Evolutionary conservation across 2,113 vertebrate genomes (phyloP).

Genomic region (Danionella cerebrum): DNA sequence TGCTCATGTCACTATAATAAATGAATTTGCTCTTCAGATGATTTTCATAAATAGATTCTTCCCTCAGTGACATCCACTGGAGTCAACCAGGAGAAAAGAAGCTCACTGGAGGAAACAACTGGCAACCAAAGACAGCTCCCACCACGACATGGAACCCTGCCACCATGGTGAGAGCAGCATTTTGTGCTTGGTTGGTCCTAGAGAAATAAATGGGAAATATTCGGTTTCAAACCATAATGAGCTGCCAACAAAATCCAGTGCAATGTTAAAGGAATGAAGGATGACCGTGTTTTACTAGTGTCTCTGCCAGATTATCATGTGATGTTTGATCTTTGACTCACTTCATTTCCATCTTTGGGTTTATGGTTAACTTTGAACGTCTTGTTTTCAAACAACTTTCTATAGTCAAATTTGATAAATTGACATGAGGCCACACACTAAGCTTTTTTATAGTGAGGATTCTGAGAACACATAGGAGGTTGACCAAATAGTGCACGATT

Average conservation of each 20-base stretch:
- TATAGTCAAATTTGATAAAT: no score
- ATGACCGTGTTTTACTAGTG: background rate
- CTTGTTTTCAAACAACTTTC: no score
- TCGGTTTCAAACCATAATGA: background rate
- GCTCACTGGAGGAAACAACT: conserved; percentile 89
- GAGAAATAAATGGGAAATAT: no score
- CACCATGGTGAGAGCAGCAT: conserved; percentile 72
- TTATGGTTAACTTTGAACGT: background rate
- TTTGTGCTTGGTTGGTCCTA: background rate
- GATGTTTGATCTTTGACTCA: background rate
- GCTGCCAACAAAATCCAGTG: no score
- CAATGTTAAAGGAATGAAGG: background rate
- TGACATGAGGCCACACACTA: no score
- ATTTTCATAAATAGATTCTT: background rate
- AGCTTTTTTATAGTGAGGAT: no score
- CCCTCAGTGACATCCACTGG: conserved; percentile 87
- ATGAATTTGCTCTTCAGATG: no score
- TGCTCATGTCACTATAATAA: background rate
- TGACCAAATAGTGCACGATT: no score
- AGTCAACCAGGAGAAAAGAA: conserved; percentile 93
- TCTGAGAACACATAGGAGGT: no score
- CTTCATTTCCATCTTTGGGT: background rate
- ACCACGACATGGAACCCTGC: conserved; percentile 91
- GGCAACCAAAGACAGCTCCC: conserved; percentile 90
- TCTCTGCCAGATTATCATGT: background rate